These are phyloP conservation scores for Chascanopsetta lugubris DNA, from an alignment of 2,113 vertebrate species.

Conservation along the genomic window DNA sequence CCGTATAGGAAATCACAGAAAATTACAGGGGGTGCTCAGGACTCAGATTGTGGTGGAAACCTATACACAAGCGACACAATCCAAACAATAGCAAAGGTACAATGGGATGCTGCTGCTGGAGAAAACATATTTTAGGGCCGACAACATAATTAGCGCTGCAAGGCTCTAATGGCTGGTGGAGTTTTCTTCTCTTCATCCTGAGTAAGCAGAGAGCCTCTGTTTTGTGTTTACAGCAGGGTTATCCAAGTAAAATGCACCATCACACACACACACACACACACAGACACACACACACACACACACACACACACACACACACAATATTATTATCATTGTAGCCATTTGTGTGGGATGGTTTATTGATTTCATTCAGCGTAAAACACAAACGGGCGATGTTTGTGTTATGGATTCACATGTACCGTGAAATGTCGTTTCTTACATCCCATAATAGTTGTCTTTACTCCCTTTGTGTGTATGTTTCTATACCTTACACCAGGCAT, in stretches of 20 bases:
- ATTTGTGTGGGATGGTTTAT: constrained; percentile 17
- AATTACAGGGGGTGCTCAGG: constrained; percentile 58
- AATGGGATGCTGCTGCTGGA: constrained; percentile 29
- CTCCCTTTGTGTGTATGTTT: constrained; percentile 1
- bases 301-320: not conserved
- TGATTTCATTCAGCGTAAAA: constrained; percentile 19
- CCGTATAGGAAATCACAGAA: constrained; percentile 54
- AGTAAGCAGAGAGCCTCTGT: constrained; percentile 15
- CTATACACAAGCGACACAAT: constrained; percentile 36
- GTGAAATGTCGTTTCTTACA: not conserved
- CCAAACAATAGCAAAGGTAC: constrained; percentile 47
- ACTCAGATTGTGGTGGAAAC: constrained; percentile 64
- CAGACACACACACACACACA: constrained; percentile 2
- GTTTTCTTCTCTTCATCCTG: constrained; percentile 37
- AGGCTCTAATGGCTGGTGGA: constrained; percentile 29
- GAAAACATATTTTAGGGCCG: constrained; percentile 49
- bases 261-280: constrained; percentile 6
- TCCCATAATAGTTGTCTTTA: not conserved
- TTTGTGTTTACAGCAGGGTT: constrained; percentile 33
- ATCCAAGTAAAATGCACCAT: constrained; percentile 7
- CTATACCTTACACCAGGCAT: not conserved
- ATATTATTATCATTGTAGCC: too few relatives aligned
- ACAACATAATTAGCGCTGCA: constrained; percentile 39
- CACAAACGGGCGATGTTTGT: not conserved
- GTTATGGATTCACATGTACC: not conserved